A percentile compares a stretch with the other conserved stretches of the same genome.
Conservation (phyloP, 1,140 invertebrate species). For the Ganaspis sp. region DNA sequence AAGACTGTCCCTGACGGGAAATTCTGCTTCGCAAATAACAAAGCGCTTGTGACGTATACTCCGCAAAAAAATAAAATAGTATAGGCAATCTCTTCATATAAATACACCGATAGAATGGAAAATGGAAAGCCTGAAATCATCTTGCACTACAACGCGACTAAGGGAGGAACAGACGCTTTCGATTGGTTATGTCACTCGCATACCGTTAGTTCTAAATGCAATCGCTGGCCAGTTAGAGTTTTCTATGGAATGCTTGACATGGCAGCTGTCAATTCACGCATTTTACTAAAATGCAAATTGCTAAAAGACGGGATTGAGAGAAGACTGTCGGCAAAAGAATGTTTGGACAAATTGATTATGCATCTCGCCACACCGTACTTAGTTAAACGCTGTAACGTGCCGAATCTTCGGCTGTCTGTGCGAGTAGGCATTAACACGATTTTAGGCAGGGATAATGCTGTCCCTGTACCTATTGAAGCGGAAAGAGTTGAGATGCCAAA, state of each 20-base stretch:
- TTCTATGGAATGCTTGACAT: constrained; percentile 46
- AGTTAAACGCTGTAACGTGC: too few relatives aligned
- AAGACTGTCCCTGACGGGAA: neutral
- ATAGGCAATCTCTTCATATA: neutral
- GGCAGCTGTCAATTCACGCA: constrained; percentile 41
- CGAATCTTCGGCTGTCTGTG: too few relatives aligned
- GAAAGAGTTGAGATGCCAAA: neutral
- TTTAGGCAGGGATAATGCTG: too few relatives aligned
- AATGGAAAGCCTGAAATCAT: constrained; percentile 34
- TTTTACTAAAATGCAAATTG: constrained; percentile 38
- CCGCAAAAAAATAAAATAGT: constrained; percentile 41
- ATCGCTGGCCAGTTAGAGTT: constrained; percentile 64
- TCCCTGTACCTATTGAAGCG: too few relatives aligned
- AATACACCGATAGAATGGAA: neutral
- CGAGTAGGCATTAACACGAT: too few relatives aligned
- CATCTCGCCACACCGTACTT: too few relatives aligned
- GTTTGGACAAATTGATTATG: neutral
- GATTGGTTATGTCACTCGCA: constrained; percentile 70
- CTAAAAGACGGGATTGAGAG: neutral
- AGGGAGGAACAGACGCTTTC: constrained; percentile 73
- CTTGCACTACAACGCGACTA: constrained; percentile 42
- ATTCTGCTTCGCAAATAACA: neutral
- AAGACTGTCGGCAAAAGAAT: neutral
- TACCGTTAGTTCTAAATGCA: constrained; percentile 58
- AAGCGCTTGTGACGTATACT: neutral